Conservation (phyloP, 2,888 invertebrate genomes). For the Leptopterna dolabrata region DNA sequence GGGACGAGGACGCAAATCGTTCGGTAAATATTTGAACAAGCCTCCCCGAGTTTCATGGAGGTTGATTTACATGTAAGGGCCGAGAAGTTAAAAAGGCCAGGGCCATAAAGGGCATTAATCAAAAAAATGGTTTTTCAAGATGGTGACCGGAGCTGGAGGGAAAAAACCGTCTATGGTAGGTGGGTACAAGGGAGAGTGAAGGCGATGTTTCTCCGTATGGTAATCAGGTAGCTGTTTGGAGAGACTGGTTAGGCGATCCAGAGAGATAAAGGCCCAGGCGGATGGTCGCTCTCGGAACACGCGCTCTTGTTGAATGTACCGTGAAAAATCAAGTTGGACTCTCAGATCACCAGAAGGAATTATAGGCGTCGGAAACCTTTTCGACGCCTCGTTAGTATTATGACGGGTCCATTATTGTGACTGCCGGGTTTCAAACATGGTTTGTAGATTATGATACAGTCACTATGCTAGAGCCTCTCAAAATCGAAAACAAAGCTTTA, state of each 20-base stretch:
- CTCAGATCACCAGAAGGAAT: background rate
- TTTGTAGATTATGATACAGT: no score
- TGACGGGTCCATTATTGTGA: background rate
- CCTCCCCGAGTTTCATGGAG: conserved; percentile 18
- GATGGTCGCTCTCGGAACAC: background rate
- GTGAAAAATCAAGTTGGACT: conserved; percentile 22
- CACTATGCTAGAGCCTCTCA: no score
- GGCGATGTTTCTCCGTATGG: conserved; percentile 31
- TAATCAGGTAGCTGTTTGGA: conserved; percentile 35
- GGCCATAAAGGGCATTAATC: conserved; percentile 15
- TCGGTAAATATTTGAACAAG: conserved; percentile 49
- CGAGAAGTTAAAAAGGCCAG: background rate
- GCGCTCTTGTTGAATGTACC: conserved; percentile 17
- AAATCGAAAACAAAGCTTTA: no score
- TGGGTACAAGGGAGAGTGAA: conserved; percentile 1
- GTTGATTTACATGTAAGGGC: conserved; percentile 38
- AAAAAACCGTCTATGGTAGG: background rate
- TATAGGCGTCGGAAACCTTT: background rate
- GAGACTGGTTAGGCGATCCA: conserved; percentile 25
- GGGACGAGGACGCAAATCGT: conserved; percentile 35
- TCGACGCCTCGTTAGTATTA: background rate
- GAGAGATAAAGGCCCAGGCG: background rate
- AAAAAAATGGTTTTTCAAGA: background rate
- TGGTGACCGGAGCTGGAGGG: background rate
- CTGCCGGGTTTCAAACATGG: background rate